Conservation (phyloP, 2,888 invertebrate species). For the Eucera pruinosa region DNA sequence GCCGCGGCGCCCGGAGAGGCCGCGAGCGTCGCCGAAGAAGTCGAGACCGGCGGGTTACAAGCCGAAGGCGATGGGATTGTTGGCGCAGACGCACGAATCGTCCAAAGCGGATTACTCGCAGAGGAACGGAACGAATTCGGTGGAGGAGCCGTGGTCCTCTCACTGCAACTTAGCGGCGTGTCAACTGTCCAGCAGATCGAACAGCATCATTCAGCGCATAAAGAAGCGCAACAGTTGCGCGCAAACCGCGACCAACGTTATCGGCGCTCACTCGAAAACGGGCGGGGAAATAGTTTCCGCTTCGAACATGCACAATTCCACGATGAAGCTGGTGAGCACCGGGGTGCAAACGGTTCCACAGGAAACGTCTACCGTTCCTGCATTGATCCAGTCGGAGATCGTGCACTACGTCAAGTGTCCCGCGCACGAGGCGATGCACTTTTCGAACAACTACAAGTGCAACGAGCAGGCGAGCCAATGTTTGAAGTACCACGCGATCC, state of each 20-base stretch:
- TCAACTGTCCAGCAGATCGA: slow-evolving; percentile 49
- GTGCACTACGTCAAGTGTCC: slow-evolving; percentile 56
- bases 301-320: slow-evolving; percentile 25
- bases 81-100: slow-evolving; percentile 42
- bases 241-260: slow-evolving; percentile 76
- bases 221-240: slow-evolving; percentile 80
- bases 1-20: slow-evolving; percentile 74
- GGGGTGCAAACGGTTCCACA: slow-evolving; percentile 59
- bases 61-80: slow-evolving; percentile 50
- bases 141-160: slow-evolving; percentile 81
- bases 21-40: slow-evolving; percentile 74
- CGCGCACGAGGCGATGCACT: slow-evolving; percentile 54
- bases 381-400: slow-evolving; percentile 54
- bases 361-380: slow-evolving; percentile 39
- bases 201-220: slow-evolving; percentile 59
- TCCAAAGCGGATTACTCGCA: slow-evolving; percentile 23
- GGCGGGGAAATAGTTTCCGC: slow-evolving; percentile 78
- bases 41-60: slow-evolving; percentile 60
- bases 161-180: slow-evolving; percentile 80
- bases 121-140: slow-evolving; percentile 57
- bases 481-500: slow-evolving; percentile 43
- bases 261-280: slow-evolving; percentile 76
- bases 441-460: slow-evolving; percentile 47
- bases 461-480: slow-evolving; percentile 49
- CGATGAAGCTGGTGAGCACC: slow-evolving; percentile 46